phyloP scores from a whole-genome alignment of 92 coral and sea anemone species.

The Chrysogorgia sp. region DNA sequence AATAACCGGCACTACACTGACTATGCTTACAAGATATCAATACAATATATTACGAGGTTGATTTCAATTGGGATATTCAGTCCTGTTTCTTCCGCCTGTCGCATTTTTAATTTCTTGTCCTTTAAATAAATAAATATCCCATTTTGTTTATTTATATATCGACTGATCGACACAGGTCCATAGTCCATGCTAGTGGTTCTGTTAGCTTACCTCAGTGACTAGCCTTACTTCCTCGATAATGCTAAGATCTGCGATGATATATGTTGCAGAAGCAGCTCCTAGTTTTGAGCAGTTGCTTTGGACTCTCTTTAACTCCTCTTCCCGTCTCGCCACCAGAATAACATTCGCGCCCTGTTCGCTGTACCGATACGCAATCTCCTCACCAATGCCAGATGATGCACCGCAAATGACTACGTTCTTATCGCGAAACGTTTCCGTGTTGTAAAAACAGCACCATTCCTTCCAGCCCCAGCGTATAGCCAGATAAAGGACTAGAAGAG shows the following conservation, averaged over 20 bases:
- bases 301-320: constrained; percentile 64
- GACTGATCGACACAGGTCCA: not conserved
- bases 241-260: constrained; percentile 75
- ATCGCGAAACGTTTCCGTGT: constrained; percentile 53
- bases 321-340: constrained; percentile 76
- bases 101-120: too few species aligned
- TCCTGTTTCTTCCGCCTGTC: too few species aligned
- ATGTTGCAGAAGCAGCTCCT: constrained; percentile 73
- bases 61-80: too few species aligned
- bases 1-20: too few species aligned
- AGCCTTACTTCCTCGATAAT: constrained; percentile 67
- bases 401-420: constrained; percentile 79
- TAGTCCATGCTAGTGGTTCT: not conserved
- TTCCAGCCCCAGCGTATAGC: not conserved
- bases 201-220: constrained; percentile 30
- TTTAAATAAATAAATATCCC: not conserved
- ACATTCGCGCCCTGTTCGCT: constrained; percentile 74
- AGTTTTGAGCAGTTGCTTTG: constrained; percentile 64
- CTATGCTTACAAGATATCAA: too few species aligned
- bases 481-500: not conserved
- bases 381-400: constrained; percentile 88
- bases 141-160: not conserved
- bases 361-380: constrained; percentile 75
- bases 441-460: not conserved
- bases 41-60: too few species aligned